phyloP scores from a whole-genome alignment of 2,113 vertebrate genomes.

The Caranx melampygus region DNA sequence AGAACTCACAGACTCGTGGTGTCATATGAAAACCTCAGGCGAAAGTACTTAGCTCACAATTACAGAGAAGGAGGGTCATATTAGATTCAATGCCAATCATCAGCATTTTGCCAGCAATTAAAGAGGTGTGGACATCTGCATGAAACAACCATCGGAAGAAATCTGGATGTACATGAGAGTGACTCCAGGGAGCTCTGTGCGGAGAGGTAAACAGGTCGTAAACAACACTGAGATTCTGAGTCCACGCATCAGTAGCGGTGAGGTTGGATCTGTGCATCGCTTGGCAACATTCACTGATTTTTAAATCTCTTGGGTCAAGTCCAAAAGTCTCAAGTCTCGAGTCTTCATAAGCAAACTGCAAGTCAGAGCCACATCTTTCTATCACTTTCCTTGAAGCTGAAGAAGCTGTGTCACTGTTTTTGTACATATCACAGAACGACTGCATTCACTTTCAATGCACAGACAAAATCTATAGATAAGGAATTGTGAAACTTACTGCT shows the following conservation, averaged over 20 bases:
- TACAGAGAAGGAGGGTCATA: not conserved
- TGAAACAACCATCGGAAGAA: not conserved
- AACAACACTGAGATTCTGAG: too few relatives aligned
- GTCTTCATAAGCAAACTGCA: too few relatives aligned
- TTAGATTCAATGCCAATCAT: not conserved
- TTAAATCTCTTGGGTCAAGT: too few relatives aligned
- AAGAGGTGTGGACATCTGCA: not conserved
- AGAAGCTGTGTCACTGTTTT: not conserved
- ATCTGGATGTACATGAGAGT: too few relatives aligned
- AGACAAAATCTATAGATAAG: not conserved
- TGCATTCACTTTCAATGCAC: not conserved
- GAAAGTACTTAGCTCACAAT: slow-evolving; percentile 2
- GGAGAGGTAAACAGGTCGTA: too few relatives aligned
- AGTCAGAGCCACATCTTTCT: too few relatives aligned
- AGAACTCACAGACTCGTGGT: slow-evolving; percentile 17
- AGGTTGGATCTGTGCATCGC: too few relatives aligned
- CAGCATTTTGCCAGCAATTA: slow-evolving; percentile 2
- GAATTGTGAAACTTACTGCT: not conserved
- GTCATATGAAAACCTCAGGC: slow-evolving; percentile 13
- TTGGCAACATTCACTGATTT: too few relatives aligned
- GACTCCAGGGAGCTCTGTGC: too few relatives aligned
- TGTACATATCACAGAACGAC: not conserved
- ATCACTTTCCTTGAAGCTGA: too few relatives aligned
- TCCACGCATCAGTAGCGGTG: too few relatives aligned
- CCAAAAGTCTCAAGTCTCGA: too few relatives aligned